Conservation (phyloP, 30 jellyfish, hydroid and myxozoan species). For the Aurelia aurita complex sp. Pacific region DNA sequence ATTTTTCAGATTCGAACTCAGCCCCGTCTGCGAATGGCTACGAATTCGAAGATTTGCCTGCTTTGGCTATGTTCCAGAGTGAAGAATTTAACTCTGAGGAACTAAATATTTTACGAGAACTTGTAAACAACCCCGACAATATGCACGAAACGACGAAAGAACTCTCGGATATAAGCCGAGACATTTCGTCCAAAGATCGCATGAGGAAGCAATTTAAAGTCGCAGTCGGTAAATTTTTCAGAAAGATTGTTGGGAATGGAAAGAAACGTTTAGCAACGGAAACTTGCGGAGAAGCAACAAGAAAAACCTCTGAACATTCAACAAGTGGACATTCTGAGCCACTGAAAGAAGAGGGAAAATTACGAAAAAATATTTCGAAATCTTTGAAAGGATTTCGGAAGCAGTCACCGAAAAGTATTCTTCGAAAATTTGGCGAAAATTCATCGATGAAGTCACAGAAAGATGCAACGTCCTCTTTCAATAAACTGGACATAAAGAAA, state of each 20-base stretch:
- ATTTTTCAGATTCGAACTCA: background rate
- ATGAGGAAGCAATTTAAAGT: background rate
- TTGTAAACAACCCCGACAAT: constrained; percentile 56
- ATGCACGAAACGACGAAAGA: constrained; percentile 65
- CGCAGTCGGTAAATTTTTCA: constrained; percentile 22
- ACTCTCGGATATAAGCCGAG: constrained; percentile 55
- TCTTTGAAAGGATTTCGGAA: background rate
- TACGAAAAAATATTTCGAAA: background rate
- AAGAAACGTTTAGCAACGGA: constrained; percentile 1
- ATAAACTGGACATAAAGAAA: background rate
- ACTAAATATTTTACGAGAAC: constrained; percentile 6
- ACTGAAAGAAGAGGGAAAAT: background rate
- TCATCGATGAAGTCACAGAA: background rate
- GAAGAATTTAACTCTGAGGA: constrained; percentile 39
- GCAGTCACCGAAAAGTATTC: constrained; percentile 1
- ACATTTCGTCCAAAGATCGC: constrained; percentile 16
- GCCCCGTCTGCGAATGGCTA: background rate
- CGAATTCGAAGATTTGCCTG: background rate
- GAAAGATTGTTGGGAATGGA: constrained; percentile 5
- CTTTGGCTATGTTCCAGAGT: background rate
- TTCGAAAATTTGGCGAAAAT: background rate
- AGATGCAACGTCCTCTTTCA: background rate
- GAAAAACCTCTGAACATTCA: background rate
- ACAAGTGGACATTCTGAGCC: background rate
- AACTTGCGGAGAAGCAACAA: background rate